phyloP scores from a whole-genome alignment of 2,797 vertebrate genomes.

The Denticeps clupeoides region DNA sequence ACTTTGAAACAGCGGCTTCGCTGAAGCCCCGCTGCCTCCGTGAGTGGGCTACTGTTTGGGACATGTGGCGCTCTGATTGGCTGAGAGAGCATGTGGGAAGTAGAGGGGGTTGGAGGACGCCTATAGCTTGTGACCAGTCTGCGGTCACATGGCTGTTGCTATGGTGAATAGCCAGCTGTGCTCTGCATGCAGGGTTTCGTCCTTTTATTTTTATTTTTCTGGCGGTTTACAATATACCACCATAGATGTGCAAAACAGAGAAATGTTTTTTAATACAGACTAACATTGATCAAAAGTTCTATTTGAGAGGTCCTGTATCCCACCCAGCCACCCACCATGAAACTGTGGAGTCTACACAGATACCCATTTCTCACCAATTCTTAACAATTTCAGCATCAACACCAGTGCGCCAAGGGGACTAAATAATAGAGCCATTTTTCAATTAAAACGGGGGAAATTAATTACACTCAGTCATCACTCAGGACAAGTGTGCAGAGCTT shows the following conservation, averaged over 20 bases:
- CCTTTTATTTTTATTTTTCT: neutral
- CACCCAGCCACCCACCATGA: too few relatives aligned
- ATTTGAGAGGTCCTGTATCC: too few relatives aligned
- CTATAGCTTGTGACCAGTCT: conserved; percentile 36
- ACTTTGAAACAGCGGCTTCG: conserved; percentile 23
- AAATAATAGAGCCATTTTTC: conserved; percentile 1
- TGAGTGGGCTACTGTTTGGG: conserved; percentile 33
- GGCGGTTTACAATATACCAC: too few relatives aligned
- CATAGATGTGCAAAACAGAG: too few relatives aligned
- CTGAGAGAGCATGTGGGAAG: conserved; percentile 29
- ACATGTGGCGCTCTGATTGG: conserved; percentile 33
- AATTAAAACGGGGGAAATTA: neutral
- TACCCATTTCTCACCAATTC: too few relatives aligned
- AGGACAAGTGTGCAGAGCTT: too few relatives aligned
- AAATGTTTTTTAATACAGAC: too few relatives aligned
- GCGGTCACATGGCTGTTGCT: conserved; percentile 47
- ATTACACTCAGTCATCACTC: too few relatives aligned
- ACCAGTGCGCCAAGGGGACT: neutral
- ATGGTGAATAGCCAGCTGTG: conserved; percentile 43
- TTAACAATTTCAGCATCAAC: too few relatives aligned
- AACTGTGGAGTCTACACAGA: too few relatives aligned
- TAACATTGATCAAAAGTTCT: too few relatives aligned
- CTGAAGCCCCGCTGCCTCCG: conserved; percentile 32
- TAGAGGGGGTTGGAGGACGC: conserved; percentile 34
- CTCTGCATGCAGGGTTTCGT: too few relatives aligned